A percentile compares a stretch with the other conserved stretches of the same genome.
phyloP scores from a whole-genome alignment of 2,113 vertebrate genomes.

The Hippocampus comes region DNA sequence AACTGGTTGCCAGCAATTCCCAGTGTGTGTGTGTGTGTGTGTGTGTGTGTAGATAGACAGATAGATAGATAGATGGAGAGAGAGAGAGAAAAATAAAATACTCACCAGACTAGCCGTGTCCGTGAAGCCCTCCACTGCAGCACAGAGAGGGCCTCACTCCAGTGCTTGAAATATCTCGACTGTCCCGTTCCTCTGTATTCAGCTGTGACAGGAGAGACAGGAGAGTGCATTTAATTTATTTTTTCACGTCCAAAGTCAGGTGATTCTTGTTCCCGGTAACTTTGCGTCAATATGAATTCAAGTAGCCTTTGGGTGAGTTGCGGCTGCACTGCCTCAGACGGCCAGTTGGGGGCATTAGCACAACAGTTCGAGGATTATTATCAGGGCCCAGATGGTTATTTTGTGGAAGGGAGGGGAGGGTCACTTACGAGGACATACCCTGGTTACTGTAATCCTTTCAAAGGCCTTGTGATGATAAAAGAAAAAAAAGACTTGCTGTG shows the following conservation, averaged over 20 bases:
- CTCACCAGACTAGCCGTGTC: slow-evolving; percentile 71
- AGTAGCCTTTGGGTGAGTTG: slow-evolving; percentile 25
- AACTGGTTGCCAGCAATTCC: too few relatives aligned
- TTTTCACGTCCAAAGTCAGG: too few relatives aligned
- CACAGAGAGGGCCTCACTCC: slow-evolving; percentile 73
- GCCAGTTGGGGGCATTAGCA: slow-evolving; percentile 28
- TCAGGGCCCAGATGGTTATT: slow-evolving; percentile 62
- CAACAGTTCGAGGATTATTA: slow-evolving; percentile 34
- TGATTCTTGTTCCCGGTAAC: not conserved
- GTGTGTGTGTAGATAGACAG: too few relatives aligned
- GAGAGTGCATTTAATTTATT: not conserved
- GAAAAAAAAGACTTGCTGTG: slow-evolving; percentile 46
- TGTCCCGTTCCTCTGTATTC: slow-evolving; percentile 27
- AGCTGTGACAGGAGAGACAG: slow-evolving; percentile 15
- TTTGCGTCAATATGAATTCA: not conserved
- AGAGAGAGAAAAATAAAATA: not conserved
- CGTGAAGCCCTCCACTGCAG: slow-evolving; percentile 78
- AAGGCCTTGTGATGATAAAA: slow-evolving; percentile 53
- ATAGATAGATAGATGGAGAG: too few relatives aligned
- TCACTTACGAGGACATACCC: slow-evolving; percentile 56
- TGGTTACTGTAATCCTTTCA: slow-evolving; percentile 66
- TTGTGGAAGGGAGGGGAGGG: not conserved
- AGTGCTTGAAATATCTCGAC: slow-evolving; percentile 48
- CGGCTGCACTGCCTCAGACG: slow-evolving; percentile 8
- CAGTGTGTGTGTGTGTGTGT: too few relatives aligned